phyloP scores from a whole-genome alignment of 2,888 invertebrate genomes.

The Tupiocoris notatus region DNA sequence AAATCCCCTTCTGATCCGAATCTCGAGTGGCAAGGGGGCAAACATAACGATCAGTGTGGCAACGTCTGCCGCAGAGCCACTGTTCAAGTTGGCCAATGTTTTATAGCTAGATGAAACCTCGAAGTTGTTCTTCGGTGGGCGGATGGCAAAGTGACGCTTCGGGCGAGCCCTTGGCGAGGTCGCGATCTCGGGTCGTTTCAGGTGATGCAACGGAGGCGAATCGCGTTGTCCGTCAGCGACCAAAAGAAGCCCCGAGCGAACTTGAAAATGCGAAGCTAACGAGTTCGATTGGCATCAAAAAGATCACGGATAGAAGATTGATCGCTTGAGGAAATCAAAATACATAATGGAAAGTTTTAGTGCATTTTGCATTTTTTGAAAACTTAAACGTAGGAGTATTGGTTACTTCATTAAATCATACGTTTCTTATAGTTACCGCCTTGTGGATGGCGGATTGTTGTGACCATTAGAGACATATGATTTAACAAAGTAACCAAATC shows the following conservation, averaged over 20 bases:
- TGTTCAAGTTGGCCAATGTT: neutral
- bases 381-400: too few species aligned
- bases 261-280: neutral
- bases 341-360: too few species aligned
- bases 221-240: neutral
- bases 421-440: too few species aligned
- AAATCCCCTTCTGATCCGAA: neutral
- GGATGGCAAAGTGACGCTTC: too few species aligned
- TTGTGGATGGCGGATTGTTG: too few species aligned
- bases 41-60: neutral
- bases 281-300: neutral
- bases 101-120: neutral
- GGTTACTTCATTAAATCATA: too few species aligned
- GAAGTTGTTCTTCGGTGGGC: neutral
- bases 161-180: neutral
- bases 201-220: neutral
- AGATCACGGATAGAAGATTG: neutral
- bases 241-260: neutral
- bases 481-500: too few species aligned
- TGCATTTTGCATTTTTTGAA: too few species aligned
- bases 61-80: neutral
- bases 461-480: too few species aligned
- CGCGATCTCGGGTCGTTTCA: neutral
- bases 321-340: neutral
- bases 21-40: neutral